Conservation (phyloP, 2,797 vertebrate genomes). For the Hoplostethus mediterraneus region DNA sequence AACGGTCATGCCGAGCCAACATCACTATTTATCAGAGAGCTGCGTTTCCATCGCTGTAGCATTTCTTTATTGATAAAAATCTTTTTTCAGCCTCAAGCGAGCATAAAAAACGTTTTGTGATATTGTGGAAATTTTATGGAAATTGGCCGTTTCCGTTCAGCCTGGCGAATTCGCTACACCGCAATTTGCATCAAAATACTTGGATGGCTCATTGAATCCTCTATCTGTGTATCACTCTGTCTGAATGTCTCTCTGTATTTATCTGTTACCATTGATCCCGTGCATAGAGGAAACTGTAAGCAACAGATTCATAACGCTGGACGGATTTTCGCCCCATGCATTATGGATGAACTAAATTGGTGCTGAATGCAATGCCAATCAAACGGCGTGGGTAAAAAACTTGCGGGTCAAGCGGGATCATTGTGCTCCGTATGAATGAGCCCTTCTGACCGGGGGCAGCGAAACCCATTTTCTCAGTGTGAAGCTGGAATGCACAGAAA, state of each 20-base stretch:
- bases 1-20: too few relatives aligned
- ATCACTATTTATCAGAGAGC: too few relatives aligned
- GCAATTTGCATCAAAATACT: slow-evolving; percentile 20
- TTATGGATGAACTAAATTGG: slow-evolving; percentile 68
- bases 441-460: slow-evolving; percentile 58
- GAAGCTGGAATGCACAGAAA: slow-evolving; percentile 69
- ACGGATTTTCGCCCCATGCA: slow-evolving; percentile 48
- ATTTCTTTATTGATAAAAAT: not conserved
- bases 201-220: not conserved
- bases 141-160: too few relatives aligned
- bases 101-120: too few relatives aligned
- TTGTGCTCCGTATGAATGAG: slow-evolving; percentile 78
- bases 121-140: too few relatives aligned
- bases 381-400: slow-evolving; percentile 58
- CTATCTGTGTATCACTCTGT: not conserved
- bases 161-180: not conserved
- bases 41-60: not conserved
- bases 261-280: slow-evolving; percentile 27
- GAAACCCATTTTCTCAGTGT: slow-evolving; percentile 60
- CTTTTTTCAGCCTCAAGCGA: too few relatives aligned
- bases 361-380: slow-evolving; percentile 64
- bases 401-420: slow-evolving; percentile 66
- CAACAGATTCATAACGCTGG: slow-evolving; percentile 42
- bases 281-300: slow-evolving; percentile 28
- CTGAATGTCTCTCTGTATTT: slow-evolving; percentile 31